Evolutionary conservation across 2,888 invertebrate species (phyloP), one percentile per base, ranked within the genome.

Genomic region (Phalera bucephala): DNA sequence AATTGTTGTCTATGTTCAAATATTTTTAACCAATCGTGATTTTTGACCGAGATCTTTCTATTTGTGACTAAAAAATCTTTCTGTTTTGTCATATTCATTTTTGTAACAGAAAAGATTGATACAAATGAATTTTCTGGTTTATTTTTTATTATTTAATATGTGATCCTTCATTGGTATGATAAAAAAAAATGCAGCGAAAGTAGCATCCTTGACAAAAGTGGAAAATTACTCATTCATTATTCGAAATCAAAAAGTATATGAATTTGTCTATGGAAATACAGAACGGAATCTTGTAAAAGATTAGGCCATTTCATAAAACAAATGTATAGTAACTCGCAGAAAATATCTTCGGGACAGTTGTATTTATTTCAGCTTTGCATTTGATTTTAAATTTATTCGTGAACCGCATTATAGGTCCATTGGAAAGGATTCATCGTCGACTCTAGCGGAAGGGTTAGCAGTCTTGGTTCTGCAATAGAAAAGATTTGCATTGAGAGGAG

Each of bases 221-320:
- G 66, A 72, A 80, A 75, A 74, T 64, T 70, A 75, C 67, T 70
- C 64, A 72, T 68, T 69, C 60, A 71, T 55, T 74, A 67, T 62
- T 77, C 69, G 60, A 82, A 84, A 83, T 80, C 77, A 82, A 87
- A 85, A 87, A 83, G 69, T 77, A 73, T 58, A 66, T 48, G 53
- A 65, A 60, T 57, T 86, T 88, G 88, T 89, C 88, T 89, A 89
- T 89, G 89, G 19, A 79, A 85, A 75, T 79, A 85, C 86, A 87
- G 89, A 89, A 89, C 86, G 85, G 87, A 89, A 90, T 90, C 90
- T 90, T 89, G 89, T 87, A 90, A 89, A 86, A 90, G 90, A 90
- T 87, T 90, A 90, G 90, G 90, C 90, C 90, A 90, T 90, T 90
- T 89, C 90, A 89, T 90, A 88, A 87, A 90, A 90, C 89, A 90